These are phyloP conservation scores for Ptychobarbus kaznakovi DNA, from an alignment of 2,797 vertebrate species.

Conservation along the genomic window DNA sequence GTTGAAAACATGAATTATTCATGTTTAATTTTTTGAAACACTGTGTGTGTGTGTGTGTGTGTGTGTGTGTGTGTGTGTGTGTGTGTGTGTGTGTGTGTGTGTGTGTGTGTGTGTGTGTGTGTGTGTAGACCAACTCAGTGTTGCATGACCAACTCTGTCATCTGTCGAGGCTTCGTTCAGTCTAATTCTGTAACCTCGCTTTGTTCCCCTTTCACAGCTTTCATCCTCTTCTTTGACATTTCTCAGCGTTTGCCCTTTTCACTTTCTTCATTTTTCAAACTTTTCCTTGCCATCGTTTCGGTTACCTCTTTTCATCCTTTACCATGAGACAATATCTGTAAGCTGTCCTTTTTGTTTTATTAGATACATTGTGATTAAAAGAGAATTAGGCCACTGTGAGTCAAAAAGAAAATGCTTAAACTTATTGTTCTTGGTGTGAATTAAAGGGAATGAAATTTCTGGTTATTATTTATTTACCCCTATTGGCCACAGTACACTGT, in stretches of 20 bases:
- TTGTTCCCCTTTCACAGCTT: slow-evolving; percentile 10
- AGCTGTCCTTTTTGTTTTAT: neutral
- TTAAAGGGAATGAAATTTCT: neutral
- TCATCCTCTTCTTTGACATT: slow-evolving; percentile 36
- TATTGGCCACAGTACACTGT: neutral
- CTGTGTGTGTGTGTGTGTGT: neutral
- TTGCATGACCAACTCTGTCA: slow-evolving; percentile 28
- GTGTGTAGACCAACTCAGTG: neutral
- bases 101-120: too few species aligned
- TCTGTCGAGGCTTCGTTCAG: slow-evolving; percentile 10
- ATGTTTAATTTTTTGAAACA: slow-evolving; percentile 53
- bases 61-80: neutral
- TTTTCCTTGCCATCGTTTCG: slow-evolving; percentile 6
- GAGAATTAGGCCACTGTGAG: neutral
- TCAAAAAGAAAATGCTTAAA: neutral
- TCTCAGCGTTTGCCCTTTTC: slow-evolving; percentile 40
- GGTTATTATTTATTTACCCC: neutral
- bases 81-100: slow-evolving; percentile 11
- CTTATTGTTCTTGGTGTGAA: neutral
- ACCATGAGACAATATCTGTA: neutral
- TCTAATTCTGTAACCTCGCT: slow-evolving; percentile 10
- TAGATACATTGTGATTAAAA: neutral
- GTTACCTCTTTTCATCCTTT: neutral
- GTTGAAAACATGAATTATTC: slow-evolving; percentile 52
- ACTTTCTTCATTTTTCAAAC: slow-evolving; percentile 9